These are phyloP conservation scores for Temnopleurus reevesii DNA, from an alignment of 53 echinoderm and acorn worm genomes.

Conservation along the genomic window DNA sequence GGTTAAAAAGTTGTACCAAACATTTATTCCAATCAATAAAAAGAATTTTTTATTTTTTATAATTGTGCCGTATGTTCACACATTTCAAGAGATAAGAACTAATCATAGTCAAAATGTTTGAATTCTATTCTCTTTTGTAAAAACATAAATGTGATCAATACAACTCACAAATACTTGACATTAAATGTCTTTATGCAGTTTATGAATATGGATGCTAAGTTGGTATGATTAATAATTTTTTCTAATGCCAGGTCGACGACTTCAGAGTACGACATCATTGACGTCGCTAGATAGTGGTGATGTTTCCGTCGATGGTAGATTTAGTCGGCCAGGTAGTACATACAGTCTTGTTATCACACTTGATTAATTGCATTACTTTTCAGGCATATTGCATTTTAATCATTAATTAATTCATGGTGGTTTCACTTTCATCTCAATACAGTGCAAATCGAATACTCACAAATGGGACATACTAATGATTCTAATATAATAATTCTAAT, in stretches of 20 bases:
- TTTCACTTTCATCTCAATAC: conserved; percentile 23
- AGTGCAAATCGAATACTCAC: not conserved
- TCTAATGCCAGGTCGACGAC: conserved; percentile 26
- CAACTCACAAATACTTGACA: no score
- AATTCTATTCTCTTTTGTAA: not conserved
- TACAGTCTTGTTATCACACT: not conserved
- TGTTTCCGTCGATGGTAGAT: not conserved
- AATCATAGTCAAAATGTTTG: no score
- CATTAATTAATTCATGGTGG: conserved; percentile 26
- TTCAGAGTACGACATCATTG: conserved; percentile 55
- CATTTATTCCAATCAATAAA: no score
- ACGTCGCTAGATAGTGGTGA: conserved; percentile 58
- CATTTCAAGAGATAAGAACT: no score
- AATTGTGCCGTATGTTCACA: no score
- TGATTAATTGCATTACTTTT: not conserved
- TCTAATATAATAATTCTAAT: no score
- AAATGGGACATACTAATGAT: not conserved
- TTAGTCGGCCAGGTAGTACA: conserved; percentile 53
- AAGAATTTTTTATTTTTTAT: no score
- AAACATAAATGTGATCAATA: not conserved
- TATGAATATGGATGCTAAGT: not conserved
- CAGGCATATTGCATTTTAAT: not conserved
- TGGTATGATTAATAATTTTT: not conserved
- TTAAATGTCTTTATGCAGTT: no score
- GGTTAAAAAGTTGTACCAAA: no score